Evolutionary conservation across 2,797 vertebrate genomes (phyloP).

Genomic region (Huso huso): DNA sequence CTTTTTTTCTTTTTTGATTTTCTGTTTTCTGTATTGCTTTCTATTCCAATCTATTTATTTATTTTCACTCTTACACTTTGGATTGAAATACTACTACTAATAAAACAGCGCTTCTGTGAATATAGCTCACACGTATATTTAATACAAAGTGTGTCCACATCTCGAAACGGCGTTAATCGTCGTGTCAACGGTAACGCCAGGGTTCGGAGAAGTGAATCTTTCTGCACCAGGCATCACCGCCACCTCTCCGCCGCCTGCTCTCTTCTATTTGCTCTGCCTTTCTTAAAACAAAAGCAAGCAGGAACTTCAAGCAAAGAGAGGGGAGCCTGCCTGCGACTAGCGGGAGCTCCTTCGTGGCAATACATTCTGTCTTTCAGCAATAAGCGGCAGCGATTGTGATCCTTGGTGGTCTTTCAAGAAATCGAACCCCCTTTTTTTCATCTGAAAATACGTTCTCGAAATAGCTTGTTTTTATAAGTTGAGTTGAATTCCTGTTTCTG

Average conservation of each 20-base stretch:
- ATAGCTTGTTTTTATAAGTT: too few species aligned
- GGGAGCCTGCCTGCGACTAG: background rate
- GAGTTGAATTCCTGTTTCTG: too few species aligned
- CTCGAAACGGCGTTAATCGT: background rate
- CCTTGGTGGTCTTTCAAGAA: conserved; percentile 3
- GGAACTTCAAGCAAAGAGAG: background rate
- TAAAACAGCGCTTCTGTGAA: too few species aligned
- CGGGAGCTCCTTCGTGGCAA: background rate
- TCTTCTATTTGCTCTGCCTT: background rate
- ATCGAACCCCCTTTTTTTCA: background rate
- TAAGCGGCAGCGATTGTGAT: background rate
- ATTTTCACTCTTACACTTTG: too few species aligned
- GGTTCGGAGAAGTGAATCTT: conserved; percentile 1
- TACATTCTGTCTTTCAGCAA: conserved; percentile 13
- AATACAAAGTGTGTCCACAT: too few species aligned
- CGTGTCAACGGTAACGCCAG: conserved; percentile 2
- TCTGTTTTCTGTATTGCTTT: too few species aligned
- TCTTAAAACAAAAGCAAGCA: conserved; percentile 3
- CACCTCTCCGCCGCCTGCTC: background rate
- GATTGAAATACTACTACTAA: too few species aligned
- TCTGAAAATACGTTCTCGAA: too few species aligned
- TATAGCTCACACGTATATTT: too few species aligned
- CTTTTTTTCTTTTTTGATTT: too few species aligned
- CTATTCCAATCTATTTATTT: too few species aligned
- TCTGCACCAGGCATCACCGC: background rate